Evolutionary conservation across 1,140 invertebrate species (phyloP).

Genomic region (Bombus pyrosoma): DNA sequence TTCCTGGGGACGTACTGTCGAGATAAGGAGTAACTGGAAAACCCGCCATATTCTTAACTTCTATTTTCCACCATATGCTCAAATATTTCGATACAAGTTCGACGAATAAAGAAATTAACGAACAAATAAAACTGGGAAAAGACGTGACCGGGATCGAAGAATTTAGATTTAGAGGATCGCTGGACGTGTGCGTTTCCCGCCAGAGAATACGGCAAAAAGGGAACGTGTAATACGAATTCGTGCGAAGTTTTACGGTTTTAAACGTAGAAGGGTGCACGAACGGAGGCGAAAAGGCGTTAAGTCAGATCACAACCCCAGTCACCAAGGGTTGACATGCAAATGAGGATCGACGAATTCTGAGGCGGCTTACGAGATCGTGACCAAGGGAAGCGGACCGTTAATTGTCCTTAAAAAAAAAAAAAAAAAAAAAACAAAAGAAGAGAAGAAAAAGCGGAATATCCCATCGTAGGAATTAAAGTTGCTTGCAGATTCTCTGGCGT

Average conservation of each 20-base stretch:
- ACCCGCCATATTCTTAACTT: too few relatives aligned
- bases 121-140: background rate
- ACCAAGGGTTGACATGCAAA: slow-evolving; percentile 78
- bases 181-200: slow-evolving; percentile 32
- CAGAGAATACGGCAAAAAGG: background rate
- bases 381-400: slow-evolving; percentile 23
- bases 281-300: slow-evolving; percentile 79
- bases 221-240: slow-evolving; percentile 40
- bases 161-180: slow-evolving; percentile 8
- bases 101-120: background rate
- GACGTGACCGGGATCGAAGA: slow-evolving; percentile 3
- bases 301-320: slow-evolving; percentile 73
- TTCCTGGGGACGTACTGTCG: slow-evolving; percentile 40
- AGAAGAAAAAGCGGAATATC: background rate
- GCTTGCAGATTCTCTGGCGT: background rate
- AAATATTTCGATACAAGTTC: too few relatives aligned
- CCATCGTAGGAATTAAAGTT: background rate
- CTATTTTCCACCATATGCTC: background rate
- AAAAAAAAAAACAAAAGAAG: background rate
- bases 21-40: slow-evolving; percentile 43
- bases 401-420: background rate
- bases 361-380: background rate
- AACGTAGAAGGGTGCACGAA: slow-evolving; percentile 20
- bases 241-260: slow-evolving; percentile 53
- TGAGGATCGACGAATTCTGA: slow-evolving; percentile 43